phyloP scores from a whole-genome alignment of 2,113 vertebrate genomes.

The Scopus umbretta region DNA sequence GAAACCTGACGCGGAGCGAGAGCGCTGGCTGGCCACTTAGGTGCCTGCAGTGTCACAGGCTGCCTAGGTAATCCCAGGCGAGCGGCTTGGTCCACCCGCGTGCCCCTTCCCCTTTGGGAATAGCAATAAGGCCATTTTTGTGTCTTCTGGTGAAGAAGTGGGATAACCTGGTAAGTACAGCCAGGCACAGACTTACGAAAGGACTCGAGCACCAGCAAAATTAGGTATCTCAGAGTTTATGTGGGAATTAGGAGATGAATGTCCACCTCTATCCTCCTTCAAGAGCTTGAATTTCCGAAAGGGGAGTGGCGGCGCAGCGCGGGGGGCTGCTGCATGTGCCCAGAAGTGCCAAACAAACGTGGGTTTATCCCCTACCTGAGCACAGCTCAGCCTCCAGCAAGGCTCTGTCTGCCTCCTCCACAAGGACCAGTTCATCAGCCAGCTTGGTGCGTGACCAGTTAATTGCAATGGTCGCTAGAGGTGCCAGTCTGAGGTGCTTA shows the following conservation, averaged over 20 bases:
- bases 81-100: accelerated
- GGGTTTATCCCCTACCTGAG: neutral
- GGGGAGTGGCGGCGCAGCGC: too few relatives aligned
- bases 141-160: neutral
- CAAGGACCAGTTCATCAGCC: neutral
- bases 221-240: accelerated
- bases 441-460: accelerated
- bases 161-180: neutral
- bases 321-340: neutral
- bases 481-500: neutral
- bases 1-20: neutral
- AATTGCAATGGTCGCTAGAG: neutral
- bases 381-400: neutral
- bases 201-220: neutral
- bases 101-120: neutral
- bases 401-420: neutral
- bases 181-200: neutral
- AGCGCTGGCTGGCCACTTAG: accelerated
- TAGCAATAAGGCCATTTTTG: neutral
- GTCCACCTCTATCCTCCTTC: neutral
- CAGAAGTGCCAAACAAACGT: neutral
- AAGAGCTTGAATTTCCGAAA: neutral
- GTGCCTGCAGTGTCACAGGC: neutral
- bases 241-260: neutral
- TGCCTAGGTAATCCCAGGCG: neutral